Evolutionary conservation across 1,140 invertebrate genomes (phyloP).

Genomic region (Sarcophaga bullata): DNA sequence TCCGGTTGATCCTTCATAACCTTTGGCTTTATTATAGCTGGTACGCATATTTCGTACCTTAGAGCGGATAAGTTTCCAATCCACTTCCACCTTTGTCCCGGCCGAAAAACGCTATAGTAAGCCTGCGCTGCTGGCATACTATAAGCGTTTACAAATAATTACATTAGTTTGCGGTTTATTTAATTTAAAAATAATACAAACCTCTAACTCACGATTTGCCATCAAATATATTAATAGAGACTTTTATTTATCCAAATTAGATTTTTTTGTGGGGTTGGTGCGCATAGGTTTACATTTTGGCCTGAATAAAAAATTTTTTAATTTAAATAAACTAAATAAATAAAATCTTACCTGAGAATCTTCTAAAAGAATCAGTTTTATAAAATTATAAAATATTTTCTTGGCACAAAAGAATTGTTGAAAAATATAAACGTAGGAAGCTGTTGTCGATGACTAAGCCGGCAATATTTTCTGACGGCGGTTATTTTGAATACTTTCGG

Average conservation of each 20-base stretch:
- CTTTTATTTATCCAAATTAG: neutral
- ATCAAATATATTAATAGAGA: neutral
- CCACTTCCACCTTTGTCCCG: neutral
- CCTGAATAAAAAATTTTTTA: neutral
- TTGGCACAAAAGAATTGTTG: too few species aligned
- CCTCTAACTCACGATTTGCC: neutral
- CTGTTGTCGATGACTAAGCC: too few species aligned
- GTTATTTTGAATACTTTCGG: too few species aligned
- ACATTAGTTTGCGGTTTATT: neutral
- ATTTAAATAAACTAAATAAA: too few species aligned
- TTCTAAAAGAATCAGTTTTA: too few species aligned
- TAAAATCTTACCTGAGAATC: too few species aligned
- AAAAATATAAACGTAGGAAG: too few species aligned
- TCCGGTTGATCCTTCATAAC: neutral
- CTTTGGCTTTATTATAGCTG: neutral
- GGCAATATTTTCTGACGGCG: too few species aligned
- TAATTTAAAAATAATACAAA: neutral
- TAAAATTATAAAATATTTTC: too few species aligned
- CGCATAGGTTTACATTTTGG: neutral
- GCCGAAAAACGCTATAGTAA: neutral
- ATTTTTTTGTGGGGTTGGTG: neutral
- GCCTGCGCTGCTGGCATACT: neutral
- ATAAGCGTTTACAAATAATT: neutral
- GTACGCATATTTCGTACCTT: conserved; percentile 4
- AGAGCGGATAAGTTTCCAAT: neutral